phyloP scores from a whole-genome alignment of 2,888 invertebrate species.

The Tinea semifulvella region DNA sequence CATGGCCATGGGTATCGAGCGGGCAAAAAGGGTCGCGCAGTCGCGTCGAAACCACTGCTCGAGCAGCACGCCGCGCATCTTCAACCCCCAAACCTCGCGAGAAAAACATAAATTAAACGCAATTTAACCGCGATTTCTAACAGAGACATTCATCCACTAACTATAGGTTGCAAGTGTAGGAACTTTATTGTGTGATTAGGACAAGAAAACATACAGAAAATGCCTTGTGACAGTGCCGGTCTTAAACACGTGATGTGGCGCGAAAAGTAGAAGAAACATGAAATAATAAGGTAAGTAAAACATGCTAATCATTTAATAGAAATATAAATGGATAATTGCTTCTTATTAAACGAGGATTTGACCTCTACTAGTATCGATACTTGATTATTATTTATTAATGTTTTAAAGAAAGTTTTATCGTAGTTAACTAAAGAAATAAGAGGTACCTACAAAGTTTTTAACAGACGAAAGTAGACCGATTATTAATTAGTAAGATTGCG shows the following conservation, averaged over 20 bases:
- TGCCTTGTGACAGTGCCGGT: conserved; percentile 34
- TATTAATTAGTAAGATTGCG: no score
- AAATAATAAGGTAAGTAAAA: conserved; percentile 50
- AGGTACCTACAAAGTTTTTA: no score
- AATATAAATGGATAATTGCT: no score
- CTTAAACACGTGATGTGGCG: conserved; percentile 41
- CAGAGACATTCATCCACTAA: not conserved
- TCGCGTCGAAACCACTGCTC: conserved; percentile 32
- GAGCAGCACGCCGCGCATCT: conserved; percentile 26
- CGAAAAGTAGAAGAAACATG: conserved; percentile 44
- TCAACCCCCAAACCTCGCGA: not conserved
- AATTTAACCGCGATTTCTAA: conserved; percentile 6
- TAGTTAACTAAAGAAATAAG: no score
- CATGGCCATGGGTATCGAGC: conserved; percentile 63
- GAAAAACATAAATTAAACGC: not conserved
- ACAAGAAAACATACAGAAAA: conserved; percentile 31
- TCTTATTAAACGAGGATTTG: no score
- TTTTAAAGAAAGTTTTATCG: no score
- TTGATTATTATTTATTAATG: no score
- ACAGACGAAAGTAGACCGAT: no score
- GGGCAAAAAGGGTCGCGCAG: conserved; percentile 46
- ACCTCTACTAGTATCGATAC: no score
- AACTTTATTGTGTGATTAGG: conserved; percentile 31
- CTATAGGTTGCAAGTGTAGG: not conserved
- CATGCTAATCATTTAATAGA: no score